Evolutionary conservation across 2,797 vertebrate genomes (phyloP).

Genomic region (Silurus aristotelis): DNA sequence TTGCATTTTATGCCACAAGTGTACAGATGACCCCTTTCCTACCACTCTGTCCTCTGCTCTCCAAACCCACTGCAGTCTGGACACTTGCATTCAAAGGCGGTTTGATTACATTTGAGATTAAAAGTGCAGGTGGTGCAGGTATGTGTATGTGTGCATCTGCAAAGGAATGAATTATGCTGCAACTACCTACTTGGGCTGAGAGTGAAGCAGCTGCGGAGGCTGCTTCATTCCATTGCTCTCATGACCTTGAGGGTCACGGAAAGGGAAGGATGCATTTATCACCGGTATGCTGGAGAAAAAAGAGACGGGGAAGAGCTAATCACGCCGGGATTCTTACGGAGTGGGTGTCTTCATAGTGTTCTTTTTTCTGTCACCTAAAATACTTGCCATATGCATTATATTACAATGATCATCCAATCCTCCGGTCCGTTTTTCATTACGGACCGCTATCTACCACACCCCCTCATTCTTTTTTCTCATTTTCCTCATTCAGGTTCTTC

Average conservation of each 20-base stretch:
- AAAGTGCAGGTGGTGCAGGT: conserved; percentile 38
- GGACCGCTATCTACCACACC: conserved; percentile 8
- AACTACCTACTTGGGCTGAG: conserved; percentile 35
- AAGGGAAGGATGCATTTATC: conserved; percentile 74
- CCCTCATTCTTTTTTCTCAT: neutral
- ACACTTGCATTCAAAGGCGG: conserved; percentile 52
- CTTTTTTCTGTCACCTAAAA: neutral
- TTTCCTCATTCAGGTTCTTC: neutral
- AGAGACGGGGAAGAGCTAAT: conserved; percentile 43
- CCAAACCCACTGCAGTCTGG: conserved; percentile 25
- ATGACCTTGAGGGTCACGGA: conserved; percentile 72
- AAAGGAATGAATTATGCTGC: conserved; percentile 63
- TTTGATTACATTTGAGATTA: conserved; percentile 72
- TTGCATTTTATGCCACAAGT: conserved; percentile 29
- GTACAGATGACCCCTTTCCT: conserved; percentile 12
- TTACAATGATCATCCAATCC: conserved; percentile 5
- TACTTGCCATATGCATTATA: neutral
- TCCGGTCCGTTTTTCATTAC: neutral
- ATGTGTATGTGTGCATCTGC: conserved; percentile 29
- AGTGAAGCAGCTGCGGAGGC: conserved; percentile 31
- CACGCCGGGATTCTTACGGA: neutral
- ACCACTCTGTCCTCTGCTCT: conserved; percentile 20
- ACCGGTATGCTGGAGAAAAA: conserved; percentile 66
- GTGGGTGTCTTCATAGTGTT: neutral
- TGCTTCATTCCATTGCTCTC: conserved; percentile 36